These are phyloP conservation scores for Diglossa cyanea DNA, from an alignment of 2,797 vertebrate species.

Conservation along the genomic window DNA sequence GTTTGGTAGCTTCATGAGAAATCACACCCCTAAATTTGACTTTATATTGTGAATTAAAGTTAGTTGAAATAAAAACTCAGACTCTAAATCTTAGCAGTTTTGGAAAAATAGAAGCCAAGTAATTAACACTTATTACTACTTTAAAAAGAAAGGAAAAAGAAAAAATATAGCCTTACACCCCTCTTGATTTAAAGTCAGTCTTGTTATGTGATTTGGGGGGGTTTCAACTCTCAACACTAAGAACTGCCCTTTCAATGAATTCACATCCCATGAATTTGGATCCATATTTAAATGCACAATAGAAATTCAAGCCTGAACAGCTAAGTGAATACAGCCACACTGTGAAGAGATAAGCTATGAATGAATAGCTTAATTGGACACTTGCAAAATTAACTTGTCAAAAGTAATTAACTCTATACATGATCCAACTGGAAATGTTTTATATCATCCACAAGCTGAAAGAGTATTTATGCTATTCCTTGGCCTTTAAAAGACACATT, in stretches of 20 bases:
- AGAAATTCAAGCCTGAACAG: conserved; percentile 40
- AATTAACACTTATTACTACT: background rate
- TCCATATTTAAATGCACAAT: background rate
- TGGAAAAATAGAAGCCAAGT: background rate
- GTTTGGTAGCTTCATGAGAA: background rate
- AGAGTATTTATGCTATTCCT: conserved; percentile 1
- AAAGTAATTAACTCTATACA: conserved; percentile 25
- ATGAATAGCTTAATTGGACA: conserved; percentile 28
- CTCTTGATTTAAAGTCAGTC: background rate
- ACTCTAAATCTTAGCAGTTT: background rate
- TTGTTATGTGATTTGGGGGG: background rate
- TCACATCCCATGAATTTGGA: background rate
- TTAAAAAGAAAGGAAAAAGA: background rate
- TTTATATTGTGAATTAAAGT: background rate
- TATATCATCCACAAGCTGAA: background rate
- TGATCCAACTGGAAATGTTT: conserved; percentile 26
- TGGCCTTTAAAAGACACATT: conserved; percentile 12
- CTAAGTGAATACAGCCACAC: conserved; percentile 36
- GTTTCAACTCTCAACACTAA: background rate
- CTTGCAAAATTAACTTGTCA: conserved; percentile 60
- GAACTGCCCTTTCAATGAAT: background rate
- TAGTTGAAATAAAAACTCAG: background rate
- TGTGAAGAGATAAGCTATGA: conserved; percentile 64
- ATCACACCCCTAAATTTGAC: background rate
- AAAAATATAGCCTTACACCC: background rate